Evolutionary conservation across 2,797 vertebrate species (phyloP).

Genomic region (Rhadinocentrus ornatus): DNA sequence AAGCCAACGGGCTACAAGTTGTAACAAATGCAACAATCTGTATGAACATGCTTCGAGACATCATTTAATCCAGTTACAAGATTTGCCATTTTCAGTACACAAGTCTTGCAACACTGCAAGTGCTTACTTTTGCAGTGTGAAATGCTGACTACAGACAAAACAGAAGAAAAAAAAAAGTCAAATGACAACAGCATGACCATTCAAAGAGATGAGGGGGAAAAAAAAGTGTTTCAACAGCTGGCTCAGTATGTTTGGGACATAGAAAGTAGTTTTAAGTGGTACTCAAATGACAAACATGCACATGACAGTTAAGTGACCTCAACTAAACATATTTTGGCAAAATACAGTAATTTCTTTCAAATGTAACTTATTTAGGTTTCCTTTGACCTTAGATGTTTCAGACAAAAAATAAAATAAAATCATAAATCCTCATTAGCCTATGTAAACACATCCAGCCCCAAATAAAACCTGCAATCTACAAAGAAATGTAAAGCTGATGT

Average conservation of each 20-base stretch:
- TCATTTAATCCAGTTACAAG: conserved; percentile 35
- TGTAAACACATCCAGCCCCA: conserved; percentile 29
- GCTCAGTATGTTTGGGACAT: conserved; percentile 40
- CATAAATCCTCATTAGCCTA: conserved; percentile 34
- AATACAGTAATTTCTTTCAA: conserved; percentile 15
- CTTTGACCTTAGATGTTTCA: conserved; percentile 17
- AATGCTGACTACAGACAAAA: conserved; percentile 14
- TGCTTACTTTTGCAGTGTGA: conserved; percentile 14
- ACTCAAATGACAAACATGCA: conserved; percentile 25
- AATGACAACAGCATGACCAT: conserved; percentile 24
- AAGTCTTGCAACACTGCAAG: conserved; percentile 32
- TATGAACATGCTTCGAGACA: conserved; percentile 40
- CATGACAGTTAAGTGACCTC: conserved; percentile 4
- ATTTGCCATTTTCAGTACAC: conserved; percentile 44
- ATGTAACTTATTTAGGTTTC: conserved; percentile 9
- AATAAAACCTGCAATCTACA: conserved; percentile 34
- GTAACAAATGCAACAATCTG: conserved; percentile 29
- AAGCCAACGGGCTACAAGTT: conserved; percentile 17
- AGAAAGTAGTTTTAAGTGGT: conserved; percentile 14
- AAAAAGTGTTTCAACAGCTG: conserved; percentile 3
- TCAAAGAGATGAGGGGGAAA: conserved; percentile 5
- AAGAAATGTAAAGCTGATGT: conserved; percentile 47
- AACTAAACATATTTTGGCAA: conserved; percentile 40
- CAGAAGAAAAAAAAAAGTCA: background rate
- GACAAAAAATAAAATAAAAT: conserved; percentile 23